Conservation (phyloP, 2,113 vertebrate species). For the Tylochromis polylepis region DNA sequence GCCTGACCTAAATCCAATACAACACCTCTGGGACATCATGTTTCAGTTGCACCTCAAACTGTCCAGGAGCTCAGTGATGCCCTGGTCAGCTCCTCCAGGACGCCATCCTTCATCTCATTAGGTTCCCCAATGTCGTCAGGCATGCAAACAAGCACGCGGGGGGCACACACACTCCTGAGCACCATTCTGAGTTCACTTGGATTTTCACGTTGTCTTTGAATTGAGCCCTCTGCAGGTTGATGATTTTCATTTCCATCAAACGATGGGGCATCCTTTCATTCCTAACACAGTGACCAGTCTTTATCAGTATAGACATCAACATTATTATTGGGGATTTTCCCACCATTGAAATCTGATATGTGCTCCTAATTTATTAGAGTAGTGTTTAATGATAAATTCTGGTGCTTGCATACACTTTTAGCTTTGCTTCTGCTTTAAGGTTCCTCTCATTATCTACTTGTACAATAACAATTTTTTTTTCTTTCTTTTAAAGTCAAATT, state of each 20-base stretch:
- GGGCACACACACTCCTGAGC: background rate
- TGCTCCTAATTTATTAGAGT: background rate
- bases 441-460: background rate
- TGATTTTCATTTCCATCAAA: background rate
- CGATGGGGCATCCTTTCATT: background rate
- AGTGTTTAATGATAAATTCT: background rate
- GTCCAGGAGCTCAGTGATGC: background rate
- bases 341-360: background rate
- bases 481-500: slow-evolving; percentile 56
- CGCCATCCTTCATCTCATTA: too few relatives aligned
- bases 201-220: background rate
- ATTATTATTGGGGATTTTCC: background rate
- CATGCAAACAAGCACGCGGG: background rate
- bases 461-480: background rate
- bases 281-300: background rate
- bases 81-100: background rate
- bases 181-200: background rate
- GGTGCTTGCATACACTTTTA: background rate
- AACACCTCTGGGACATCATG: background rate
- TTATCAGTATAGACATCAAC: background rate
- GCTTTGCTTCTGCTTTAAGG: background rate
- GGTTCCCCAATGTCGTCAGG: background rate
- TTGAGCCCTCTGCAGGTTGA: background rate
- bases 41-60: background rate
- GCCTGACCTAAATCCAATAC: background rate